Evolutionary conservation across 1,140 invertebrate genomes (phyloP).

Genomic region (Lasioglossum baleicum): DNA sequence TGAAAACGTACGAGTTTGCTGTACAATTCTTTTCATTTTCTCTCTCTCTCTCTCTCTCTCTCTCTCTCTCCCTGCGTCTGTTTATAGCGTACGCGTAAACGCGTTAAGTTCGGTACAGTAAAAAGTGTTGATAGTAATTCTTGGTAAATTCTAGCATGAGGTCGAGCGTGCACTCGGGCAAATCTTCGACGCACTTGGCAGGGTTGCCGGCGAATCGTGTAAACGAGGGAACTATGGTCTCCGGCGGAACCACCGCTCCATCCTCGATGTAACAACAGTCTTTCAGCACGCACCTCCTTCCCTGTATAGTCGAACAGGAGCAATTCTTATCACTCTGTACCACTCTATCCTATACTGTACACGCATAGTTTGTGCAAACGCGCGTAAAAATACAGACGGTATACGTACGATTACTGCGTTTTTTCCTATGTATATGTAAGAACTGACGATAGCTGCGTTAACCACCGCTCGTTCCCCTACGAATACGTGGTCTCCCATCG

Average conservation of each 20-base stretch:
- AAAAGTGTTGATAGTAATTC: constrained; percentile 97
- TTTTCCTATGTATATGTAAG: constrained; percentile 99
- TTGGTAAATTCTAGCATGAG: constrained; percentile 98
- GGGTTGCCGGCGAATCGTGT: constrained; percentile 95
- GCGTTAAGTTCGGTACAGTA: constrained; percentile 81
- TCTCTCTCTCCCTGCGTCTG: too few relatives aligned
- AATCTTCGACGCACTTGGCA: constrained; percentile 87
- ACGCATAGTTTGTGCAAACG: too few relatives aligned
- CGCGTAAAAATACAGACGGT: too few relatives aligned
- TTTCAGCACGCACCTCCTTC: constrained; percentile 95
- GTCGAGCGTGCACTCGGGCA: constrained; percentile 95
- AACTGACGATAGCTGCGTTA: constrained; percentile 96
- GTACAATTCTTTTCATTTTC: too few relatives aligned
- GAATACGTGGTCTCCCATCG: constrained; percentile 98
- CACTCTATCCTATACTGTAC: too few relatives aligned
- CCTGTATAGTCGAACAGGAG: constrained; percentile 83
- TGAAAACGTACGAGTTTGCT: too few relatives aligned
- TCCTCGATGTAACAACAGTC: constrained; percentile 99
- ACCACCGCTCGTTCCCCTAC: constrained; percentile 97
- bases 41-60: too few relatives aligned
- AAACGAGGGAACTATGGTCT: constrained; percentile 98
- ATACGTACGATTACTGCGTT: constrained; percentile 97
- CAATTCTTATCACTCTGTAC: too few relatives aligned
- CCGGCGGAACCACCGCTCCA: constrained; percentile 95
- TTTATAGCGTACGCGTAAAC: too few relatives aligned